phyloP scores from a whole-genome alignment of 2,797 vertebrate genomes.

The Orientallactaga sibirica region DNA sequence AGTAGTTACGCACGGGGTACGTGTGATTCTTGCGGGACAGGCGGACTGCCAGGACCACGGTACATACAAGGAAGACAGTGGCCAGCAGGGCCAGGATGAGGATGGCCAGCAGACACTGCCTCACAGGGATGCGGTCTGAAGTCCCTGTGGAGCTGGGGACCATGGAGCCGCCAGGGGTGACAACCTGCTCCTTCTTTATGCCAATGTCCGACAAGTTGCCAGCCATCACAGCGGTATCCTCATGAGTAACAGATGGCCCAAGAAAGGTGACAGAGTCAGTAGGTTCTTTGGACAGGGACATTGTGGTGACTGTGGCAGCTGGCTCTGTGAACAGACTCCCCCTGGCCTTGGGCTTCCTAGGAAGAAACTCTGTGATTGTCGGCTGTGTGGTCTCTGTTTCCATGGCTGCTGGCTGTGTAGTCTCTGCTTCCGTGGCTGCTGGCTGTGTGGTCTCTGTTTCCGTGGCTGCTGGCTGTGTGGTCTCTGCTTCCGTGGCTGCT shows the following conservation, averaged over 20 bases:
- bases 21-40: constrained; percentile 88
- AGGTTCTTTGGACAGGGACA: background rate
- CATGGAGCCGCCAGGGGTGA: rapidly evolving
- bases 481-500: rapidly evolving
- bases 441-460: rapidly evolving
- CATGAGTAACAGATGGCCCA: background rate
- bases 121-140: constrained; percentile 55
- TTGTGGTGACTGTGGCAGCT: rapidly evolving
- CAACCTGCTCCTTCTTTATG: rapidly evolving
- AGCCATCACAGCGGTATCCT: rapidly evolving
- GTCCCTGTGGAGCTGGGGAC: rapidly evolving
- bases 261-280: background rate
- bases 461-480: rapidly evolving
- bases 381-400: background rate
- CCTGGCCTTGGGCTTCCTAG: rapidly evolving
- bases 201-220: rapidly evolving
- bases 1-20: constrained; percentile 72
- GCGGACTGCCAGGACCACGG: constrained; percentile 89
- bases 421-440: rapidly evolving
- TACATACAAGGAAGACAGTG: constrained; percentile 91
- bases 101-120: constrained; percentile 91
- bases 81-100: constrained; percentile 89
- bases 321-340: too few species aligned
- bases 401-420: rapidly evolving
- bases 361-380: rapidly evolving